These are phyloP conservation scores for Eupithecia vulgata DNA, from an alignment of 2,888 invertebrate genomes.

Conservation along the genomic window DNA sequence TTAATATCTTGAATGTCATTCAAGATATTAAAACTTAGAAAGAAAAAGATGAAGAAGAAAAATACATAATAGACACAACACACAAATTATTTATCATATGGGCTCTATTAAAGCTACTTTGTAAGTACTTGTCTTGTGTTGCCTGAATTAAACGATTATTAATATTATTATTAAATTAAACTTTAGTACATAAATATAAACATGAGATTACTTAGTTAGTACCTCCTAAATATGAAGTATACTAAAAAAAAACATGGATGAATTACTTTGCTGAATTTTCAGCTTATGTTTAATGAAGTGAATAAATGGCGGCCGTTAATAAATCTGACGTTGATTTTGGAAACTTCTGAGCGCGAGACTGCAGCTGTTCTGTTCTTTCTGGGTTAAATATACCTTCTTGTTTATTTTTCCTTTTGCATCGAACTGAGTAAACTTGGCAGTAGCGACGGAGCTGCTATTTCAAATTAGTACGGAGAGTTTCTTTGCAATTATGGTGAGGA, in stretches of 20 bases:
- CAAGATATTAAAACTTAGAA: not conserved
- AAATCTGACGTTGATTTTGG: conserved; percentile 35
- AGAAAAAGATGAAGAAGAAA: no score
- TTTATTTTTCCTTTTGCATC: conserved; percentile 22
- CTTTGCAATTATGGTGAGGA: conserved; percentile 5
- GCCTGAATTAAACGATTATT: no score
- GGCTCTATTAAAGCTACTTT: no score
- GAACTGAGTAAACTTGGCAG: conserved; percentile 1
- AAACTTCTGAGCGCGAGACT: conserved; percentile 33
- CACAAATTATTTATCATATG: no score
- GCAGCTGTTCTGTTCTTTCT: conserved; percentile 30
- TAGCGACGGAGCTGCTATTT: conserved; percentile 5
- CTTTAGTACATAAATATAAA: no score
- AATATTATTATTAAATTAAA: no score
- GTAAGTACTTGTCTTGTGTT: no score
- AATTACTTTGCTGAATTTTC: conserved; percentile 8
- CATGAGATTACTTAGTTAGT: no score
- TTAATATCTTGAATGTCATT: not conserved
- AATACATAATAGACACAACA: no score
- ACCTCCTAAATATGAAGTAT: no score
- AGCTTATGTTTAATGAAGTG: conserved; percentile 21
- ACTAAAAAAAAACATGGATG: no score
- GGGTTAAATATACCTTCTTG: conserved; percentile 27
- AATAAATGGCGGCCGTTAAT: conserved; percentile 21
- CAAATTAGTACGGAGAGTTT: conserved; percentile 7